Evolutionary conservation across 2,797 vertebrate genomes (phyloP).

Genomic region (Picus viridis): DNA sequence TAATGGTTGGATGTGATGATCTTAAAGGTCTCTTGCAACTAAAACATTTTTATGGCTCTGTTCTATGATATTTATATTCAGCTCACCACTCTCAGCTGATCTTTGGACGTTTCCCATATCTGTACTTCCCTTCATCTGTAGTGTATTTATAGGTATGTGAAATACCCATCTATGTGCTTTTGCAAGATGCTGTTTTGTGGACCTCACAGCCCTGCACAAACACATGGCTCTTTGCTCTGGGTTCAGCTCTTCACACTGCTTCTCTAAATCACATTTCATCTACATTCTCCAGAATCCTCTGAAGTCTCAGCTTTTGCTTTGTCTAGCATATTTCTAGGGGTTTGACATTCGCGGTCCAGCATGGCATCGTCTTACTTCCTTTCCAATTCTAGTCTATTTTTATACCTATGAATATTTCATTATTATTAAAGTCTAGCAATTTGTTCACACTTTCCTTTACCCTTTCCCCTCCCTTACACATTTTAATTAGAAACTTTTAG

Average conservation of each 20-base stretch:
- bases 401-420: not conserved
- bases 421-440: not conserved
- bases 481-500: not conserved
- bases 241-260: not conserved
- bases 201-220: accelerated
- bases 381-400: not conserved
- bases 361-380: not conserved
- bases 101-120: not conserved
- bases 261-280: not conserved
- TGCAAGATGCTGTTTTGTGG: not conserved
- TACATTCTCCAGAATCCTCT: not conserved
- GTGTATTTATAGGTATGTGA: not conserved
- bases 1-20: too few species aligned
- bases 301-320: not conserved
- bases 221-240: not conserved
- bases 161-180: not conserved
- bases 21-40: too few species aligned
- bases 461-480: not conserved
- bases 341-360: not conserved
- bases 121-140: not conserved
- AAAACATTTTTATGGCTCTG: too few species aligned
- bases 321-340: not conserved
- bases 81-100: not conserved
- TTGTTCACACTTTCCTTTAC: not conserved
- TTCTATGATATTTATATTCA: not conserved